These are phyloP conservation scores for Menidia beryllina DNA, from an alignment of 2,113 vertebrate species.

Conservation along the genomic window DNA sequence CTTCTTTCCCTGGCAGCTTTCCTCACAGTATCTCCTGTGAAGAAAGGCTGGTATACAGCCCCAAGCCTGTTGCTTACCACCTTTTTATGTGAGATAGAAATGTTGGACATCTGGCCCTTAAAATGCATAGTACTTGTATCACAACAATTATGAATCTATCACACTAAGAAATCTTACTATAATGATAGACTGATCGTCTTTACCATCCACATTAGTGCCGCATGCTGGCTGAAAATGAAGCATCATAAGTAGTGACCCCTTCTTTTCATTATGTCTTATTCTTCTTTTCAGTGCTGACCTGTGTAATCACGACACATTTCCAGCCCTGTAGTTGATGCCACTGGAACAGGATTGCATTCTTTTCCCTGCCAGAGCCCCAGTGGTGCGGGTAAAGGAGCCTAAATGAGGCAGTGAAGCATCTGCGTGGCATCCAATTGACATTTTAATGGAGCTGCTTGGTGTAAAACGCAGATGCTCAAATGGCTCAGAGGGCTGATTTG, in stretches of 20 bases:
- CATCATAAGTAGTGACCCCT: neutral
- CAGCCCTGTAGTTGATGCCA: neutral
- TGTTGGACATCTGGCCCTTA: neutral
- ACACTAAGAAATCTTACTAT: no score
- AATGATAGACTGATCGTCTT: no score
- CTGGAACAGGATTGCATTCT: neutral
- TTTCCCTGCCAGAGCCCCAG: neutral
- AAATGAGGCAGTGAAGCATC: constrained; percentile 14
- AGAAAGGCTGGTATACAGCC: constrained; percentile 13
- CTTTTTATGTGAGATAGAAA: constrained; percentile 19
- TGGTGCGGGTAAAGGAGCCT: neutral
- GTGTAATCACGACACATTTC: neutral
- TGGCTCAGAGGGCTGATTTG: constrained; percentile 41
- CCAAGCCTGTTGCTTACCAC: no score
- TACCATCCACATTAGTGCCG: neutral
- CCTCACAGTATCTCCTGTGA: neutral
- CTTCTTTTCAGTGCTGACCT: neutral
- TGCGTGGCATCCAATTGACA: constrained; percentile 33
- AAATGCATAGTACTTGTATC: no score
- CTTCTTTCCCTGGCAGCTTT: constrained; percentile 8
- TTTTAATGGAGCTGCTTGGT: constrained; percentile 64
- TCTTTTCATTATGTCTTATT: neutral
- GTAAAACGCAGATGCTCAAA: constrained; percentile 32
- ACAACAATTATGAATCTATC: no score
- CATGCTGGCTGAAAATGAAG: neutral